Evolutionary conservation across 1,140 invertebrate species (phyloP).

Genomic region (Bicyclus anynana): DNA sequence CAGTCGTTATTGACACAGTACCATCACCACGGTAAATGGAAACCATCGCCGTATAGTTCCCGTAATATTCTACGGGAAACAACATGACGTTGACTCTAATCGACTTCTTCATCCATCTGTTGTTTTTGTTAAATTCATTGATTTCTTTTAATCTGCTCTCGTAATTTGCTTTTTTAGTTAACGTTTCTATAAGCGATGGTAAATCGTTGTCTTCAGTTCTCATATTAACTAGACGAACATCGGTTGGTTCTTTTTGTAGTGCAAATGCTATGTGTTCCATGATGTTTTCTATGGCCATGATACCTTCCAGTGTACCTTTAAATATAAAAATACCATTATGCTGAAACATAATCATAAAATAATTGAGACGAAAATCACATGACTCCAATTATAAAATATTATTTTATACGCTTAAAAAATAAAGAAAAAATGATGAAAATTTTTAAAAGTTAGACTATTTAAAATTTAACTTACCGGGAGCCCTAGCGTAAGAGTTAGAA

Average conservation of each 20-base stretch:
- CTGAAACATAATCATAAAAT: not conserved
- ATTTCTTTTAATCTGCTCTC: conserved; percentile 77
- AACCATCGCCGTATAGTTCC: conserved; percentile 79
- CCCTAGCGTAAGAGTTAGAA: conserved; percentile 79
- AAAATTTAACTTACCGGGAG: conserved; percentile 75
- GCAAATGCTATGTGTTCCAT: conserved; percentile 89
- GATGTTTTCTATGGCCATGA: conserved; percentile 85
- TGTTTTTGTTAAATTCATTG: conserved; percentile 80
- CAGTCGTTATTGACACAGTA: conserved; percentile 85
- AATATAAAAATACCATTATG: too few relatives aligned
- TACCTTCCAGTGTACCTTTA: conserved; percentile 79
- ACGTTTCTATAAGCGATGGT: conserved; percentile 46
- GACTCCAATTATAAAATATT: too few relatives aligned
- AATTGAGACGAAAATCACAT: too few relatives aligned
- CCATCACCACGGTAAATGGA: conserved; percentile 87
- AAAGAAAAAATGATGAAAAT: too few relatives aligned
- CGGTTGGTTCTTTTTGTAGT: conserved; percentile 82
- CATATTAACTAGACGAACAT: conserved; percentile 83
- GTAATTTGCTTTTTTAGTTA: conserved; percentile 74
- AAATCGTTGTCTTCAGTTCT: conserved; percentile 59
- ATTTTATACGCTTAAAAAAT: too few relatives aligned
- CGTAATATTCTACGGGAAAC: conserved; percentile 78
- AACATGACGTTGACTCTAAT: conserved; percentile 82
- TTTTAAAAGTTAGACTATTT: too few relatives aligned
- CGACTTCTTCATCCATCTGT: conserved; percentile 88